phyloP scores from a whole-genome alignment of 2,797 vertebrate species.

The Octomys mimax region DNA sequence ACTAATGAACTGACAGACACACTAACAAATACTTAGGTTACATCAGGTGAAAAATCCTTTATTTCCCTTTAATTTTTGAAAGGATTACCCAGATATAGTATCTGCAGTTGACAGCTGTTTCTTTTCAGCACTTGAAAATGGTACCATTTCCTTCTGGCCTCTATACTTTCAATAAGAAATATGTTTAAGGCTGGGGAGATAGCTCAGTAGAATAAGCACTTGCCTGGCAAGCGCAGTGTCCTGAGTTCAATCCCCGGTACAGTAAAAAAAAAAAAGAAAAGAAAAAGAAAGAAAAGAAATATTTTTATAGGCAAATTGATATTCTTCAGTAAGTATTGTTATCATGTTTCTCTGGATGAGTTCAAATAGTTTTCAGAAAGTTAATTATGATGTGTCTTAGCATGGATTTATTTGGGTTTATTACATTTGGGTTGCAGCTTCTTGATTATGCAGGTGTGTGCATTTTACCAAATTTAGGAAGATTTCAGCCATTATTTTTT shows the following conservation, averaged over 20 bases:
- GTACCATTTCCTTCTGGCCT: constrained; percentile 33
- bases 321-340: constrained; percentile 18
- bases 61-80: constrained; percentile 41
- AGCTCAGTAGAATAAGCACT: too few relatives aligned
- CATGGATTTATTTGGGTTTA: constrained; percentile 50
- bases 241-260: too few relatives aligned
- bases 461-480: constrained; percentile 16
- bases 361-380: constrained; percentile 53
- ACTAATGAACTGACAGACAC: background rate
- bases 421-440: constrained; percentile 22
- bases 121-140: constrained; percentile 43
- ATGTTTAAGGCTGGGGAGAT: background rate
- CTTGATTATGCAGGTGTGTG: background rate
- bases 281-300: background rate
- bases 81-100: background rate
- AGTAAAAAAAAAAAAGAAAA: too few relatives aligned
- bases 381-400: constrained; percentile 28
- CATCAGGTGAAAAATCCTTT: constrained; percentile 52
- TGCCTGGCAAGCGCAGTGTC: too few relatives aligned
- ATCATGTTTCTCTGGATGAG: background rate
- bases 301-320: constrained; percentile 8
- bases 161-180: constrained; percentile 52
- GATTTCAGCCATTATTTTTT: constrained; percentile 16
- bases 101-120: constrained; percentile 17
- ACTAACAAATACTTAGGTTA: constrained; percentile 33